Evolutionary conservation across 2,797 vertebrate species (phyloP).

Genomic region (Orestias chungarensis): DNA sequence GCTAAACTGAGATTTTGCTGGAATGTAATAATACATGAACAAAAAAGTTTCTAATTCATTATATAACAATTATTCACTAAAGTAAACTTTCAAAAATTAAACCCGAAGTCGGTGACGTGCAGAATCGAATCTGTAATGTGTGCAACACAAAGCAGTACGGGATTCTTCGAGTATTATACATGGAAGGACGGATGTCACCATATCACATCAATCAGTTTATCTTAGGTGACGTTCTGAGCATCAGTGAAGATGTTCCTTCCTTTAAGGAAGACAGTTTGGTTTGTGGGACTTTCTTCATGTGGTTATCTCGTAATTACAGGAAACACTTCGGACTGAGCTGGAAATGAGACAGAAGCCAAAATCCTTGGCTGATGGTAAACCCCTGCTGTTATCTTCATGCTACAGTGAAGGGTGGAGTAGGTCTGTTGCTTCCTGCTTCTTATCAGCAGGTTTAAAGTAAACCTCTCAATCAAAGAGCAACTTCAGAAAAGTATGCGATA

Average conservation of each 20-base stretch:
- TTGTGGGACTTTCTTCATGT: conserved; percentile 1
- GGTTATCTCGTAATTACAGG: conserved; percentile 63
- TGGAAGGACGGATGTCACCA: not conserved
- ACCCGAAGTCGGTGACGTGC: too few relatives aligned
- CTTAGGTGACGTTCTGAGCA: not conserved
- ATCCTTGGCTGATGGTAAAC: conserved; percentile 37
- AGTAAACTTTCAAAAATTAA: too few relatives aligned
- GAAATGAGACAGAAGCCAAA: conserved; percentile 42
- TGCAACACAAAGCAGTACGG: not conserved
- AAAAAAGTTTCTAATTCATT: not conserved
- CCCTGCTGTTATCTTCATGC: conserved; percentile 31
- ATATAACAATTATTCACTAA: too few relatives aligned
- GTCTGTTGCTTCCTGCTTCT: conserved; percentile 50
- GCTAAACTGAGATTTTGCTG: not conserved
- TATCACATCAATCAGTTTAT: not conserved
- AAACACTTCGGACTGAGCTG: conserved; percentile 49
- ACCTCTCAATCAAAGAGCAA: not conserved
- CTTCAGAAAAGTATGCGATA: not conserved
- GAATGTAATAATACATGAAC: not conserved
- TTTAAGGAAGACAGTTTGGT: not conserved
- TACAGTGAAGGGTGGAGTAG: conserved; percentile 57
- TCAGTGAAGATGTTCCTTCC: not conserved
- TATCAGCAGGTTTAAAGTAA: conserved; percentile 51
- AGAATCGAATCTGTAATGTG: too few relatives aligned
- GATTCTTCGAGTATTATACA: not conserved